A percentile compares a stretch with the other conserved stretches of the same genome.
Conservation (phyloP, 1,140 invertebrate species). For the Pogonognathellus flavescens region DNA sequence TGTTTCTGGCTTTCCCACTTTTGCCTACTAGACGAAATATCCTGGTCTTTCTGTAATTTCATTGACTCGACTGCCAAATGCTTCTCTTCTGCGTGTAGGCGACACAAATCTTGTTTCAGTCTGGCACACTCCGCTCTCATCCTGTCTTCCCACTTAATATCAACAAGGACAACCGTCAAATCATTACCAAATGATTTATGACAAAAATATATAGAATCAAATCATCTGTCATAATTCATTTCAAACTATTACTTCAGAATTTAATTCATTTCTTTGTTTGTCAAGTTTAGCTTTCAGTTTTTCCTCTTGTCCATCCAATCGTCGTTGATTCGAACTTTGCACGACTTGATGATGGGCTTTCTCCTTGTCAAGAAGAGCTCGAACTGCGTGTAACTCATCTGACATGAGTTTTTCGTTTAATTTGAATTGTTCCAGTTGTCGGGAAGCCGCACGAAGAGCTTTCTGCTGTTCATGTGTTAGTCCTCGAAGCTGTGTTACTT, state of each 20-base stretch:
- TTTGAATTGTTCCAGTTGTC: constrained; percentile 75
- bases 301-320: constrained; percentile 65
- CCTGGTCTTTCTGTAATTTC: constrained; percentile 69
- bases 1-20: constrained; percentile 73
- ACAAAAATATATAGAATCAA: no score
- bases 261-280: constrained; percentile 75
- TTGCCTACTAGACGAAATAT: constrained; percentile 71
- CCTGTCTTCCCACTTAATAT: constrained; percentile 70
- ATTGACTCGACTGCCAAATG: constrained; percentile 72
- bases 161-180: no score
- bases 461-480: constrained; percentile 75
- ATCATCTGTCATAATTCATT: not conserved
- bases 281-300: constrained; percentile 69
- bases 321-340: constrained; percentile 59
- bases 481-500: constrained; percentile 74
- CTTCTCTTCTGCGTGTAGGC: constrained; percentile 76
- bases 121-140: constrained; percentile 71
- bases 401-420: constrained; percentile 73
- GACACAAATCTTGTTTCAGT: constrained; percentile 76
- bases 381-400: constrained; percentile 73
- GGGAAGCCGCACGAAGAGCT: constrained; percentile 73
- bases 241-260: constrained; percentile 72
- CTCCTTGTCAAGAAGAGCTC: constrained; percentile 72
- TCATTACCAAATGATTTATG: no score
- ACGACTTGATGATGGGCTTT: constrained; percentile 69